Evolutionary conservation across 2,888 invertebrate genomes (phyloP).

Genomic region (Carcina quercana): DNA sequence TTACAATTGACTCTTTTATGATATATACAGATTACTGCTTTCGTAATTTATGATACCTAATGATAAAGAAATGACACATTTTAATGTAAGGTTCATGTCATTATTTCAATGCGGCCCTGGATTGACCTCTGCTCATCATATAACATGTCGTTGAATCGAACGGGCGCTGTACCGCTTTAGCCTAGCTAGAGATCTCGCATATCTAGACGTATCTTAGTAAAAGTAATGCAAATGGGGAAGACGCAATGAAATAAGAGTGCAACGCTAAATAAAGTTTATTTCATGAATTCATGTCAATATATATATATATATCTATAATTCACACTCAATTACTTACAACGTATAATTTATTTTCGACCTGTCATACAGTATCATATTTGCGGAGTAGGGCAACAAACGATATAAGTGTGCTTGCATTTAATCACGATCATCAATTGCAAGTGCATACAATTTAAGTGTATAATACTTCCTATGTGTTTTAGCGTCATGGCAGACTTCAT

Average conservation of each 20-base stretch:
- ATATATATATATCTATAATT: slow-evolving; percentile 33
- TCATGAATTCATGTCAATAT: slow-evolving; percentile 48
- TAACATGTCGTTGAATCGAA: too few species aligned
- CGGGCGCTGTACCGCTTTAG: too few species aligned
- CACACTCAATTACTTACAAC: slow-evolving; percentile 55
- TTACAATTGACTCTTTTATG: too few species aligned
- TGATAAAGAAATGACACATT: too few species aligned
- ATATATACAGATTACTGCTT: too few species aligned
- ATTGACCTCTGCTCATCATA: too few species aligned
- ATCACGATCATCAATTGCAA: slow-evolving; percentile 13
- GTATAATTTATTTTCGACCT: slow-evolving; percentile 38
- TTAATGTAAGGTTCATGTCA: too few species aligned
- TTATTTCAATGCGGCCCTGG: too few species aligned
- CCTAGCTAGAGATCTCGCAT: too few species aligned
- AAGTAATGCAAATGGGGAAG: too few species aligned
- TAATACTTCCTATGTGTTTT: background rate
- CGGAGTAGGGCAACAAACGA: slow-evolving; percentile 39
- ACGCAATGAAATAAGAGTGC: slow-evolving; percentile 39
- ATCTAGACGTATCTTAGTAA: too few species aligned
- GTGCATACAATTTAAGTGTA: slow-evolving; percentile 19
- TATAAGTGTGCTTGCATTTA: slow-evolving; percentile 7
- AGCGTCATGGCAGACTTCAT: slow-evolving; percentile 17
- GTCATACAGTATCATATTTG: slow-evolving; percentile 32
- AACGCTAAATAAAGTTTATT: slow-evolving; percentile 64
- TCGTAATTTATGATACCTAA: too few species aligned